Evolutionary conservation across 2,113 vertebrate genomes (phyloP), one percentile per base, ranked within the genome.

Genomic region (Barbus barbus): DNA sequence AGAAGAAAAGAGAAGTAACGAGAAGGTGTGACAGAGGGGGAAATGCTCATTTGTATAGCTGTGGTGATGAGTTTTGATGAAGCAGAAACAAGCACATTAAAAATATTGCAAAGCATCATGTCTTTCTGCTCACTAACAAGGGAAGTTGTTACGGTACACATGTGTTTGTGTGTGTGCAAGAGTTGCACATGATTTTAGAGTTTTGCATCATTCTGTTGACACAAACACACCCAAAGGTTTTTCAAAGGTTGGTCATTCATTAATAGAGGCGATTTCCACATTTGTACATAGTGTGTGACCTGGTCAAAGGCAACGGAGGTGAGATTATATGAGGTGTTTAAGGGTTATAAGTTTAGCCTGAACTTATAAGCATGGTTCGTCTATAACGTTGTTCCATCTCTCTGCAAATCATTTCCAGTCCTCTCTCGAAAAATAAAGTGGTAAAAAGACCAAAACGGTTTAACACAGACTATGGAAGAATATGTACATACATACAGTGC

Each of bases 171-270:
- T 61, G 61, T 58, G 71, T n/a, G 22, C 31, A 18, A 36, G 18
- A 77, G 20, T 60, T 36, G 13, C 51, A 56, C 31, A 60, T 60
- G 53, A 60, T 36, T 58, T 58, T 4, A 58, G 1, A 16, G n/a
- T 24, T 74, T 74, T 60, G 53, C 53, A 61, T 78, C 53, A 58
- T 33, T 56, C 28, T 46, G 71, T 73, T 73, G 71, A 77, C 51
- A 78, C 53, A 56, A 31, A 48, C 73, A 56, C 74, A 77, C 48
- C 48, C 74, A 38, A 5, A 60, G 41, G 63, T 61, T 44, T 46
- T 79, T 44, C 38, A 79, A 63, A 79, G 77, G 36, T 79, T n/a
- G 1, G 31, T 78, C 36, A 5, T 38, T 44, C 14, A n/a, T 78
- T 58, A 56, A n/a, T n/a, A 31, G 75, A 36, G 18, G 18, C 51